phyloP scores from a whole-genome alignment of 2,113 vertebrate species.

The Thamnaconus septentrionalis region DNA sequence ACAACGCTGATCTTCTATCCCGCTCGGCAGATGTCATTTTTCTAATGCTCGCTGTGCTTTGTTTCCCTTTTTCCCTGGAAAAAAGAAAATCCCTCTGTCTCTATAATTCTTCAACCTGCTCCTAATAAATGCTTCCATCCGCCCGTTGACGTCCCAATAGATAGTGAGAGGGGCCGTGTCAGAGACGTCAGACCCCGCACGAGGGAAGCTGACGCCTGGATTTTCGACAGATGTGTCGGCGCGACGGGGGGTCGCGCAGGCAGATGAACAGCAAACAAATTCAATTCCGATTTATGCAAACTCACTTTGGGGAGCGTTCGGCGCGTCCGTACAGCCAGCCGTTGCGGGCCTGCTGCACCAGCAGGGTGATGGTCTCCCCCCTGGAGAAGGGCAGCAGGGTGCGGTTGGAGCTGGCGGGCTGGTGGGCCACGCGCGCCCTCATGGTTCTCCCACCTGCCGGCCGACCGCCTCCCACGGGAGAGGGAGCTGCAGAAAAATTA shows the following conservation, averaged over 20 bases:
- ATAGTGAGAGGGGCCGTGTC: too few species aligned
- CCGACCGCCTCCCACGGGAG: constrained; percentile 61
- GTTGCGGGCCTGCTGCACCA: constrained; percentile 81
- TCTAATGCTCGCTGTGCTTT: too few species aligned
- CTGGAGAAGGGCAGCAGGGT: constrained; percentile 83
- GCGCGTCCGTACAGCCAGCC: constrained; percentile 90
- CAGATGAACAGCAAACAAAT: neutral
- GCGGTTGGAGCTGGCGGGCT: constrained; percentile 65
- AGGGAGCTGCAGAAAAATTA: constrained; percentile 60
- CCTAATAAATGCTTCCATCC: too few species aligned
- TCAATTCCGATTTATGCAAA: neutral
- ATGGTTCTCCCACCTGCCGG: constrained; percentile 22
- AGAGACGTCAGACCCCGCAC: too few species aligned
- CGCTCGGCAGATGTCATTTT: too few species aligned
- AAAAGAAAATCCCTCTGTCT: too few species aligned
- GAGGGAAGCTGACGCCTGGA: too few species aligned
- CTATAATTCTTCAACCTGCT: too few species aligned
- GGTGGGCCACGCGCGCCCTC: constrained; percentile 69
- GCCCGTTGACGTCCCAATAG: too few species aligned
- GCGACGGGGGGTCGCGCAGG: neutral
- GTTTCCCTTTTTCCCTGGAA: too few species aligned
- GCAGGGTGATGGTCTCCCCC: constrained; percentile 78
- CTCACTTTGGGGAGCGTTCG: constrained; percentile 73
- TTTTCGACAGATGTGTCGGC: too few species aligned
- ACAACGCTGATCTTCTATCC: too few species aligned